Evolutionary conservation across 1,140 invertebrate genomes (phyloP).

Genomic region (Oedothorax gibbosus): DNA sequence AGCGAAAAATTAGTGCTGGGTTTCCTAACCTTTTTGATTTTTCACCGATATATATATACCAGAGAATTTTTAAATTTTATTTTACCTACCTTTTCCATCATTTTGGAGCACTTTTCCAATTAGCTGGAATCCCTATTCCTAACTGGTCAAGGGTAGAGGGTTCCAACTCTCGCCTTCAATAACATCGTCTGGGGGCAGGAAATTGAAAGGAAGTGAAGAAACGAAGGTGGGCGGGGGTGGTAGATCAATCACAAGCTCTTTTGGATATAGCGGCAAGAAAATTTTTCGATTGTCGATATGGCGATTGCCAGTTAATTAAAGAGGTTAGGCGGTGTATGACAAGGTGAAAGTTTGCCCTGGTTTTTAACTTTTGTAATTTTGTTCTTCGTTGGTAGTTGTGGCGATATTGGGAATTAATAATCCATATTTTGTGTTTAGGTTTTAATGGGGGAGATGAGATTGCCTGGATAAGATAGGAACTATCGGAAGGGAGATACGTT

Average conservation of each 20-base stretch:
- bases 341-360: constrained; percentile 38
- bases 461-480: too few relatives aligned
- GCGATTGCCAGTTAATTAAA: constrained; percentile 45
- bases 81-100: constrained; percentile 35
- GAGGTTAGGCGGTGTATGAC: constrained; percentile 34
- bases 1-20: constrained; percentile 46
- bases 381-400: background rate
- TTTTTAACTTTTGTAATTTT: constrained; percentile 45
- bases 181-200: constrained; percentile 8
- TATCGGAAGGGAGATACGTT: too few relatives aligned
- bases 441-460: too few relatives aligned
- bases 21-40: constrained; percentile 30
- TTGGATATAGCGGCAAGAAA: constrained; percentile 31
- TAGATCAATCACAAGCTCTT: constrained; percentile 42
- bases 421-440: constrained; percentile 18
- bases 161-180: constrained; percentile 16
- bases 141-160: constrained; percentile 28
- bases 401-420: constrained; percentile 49
- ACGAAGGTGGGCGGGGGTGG: background rate
- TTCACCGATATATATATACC: constrained; percentile 35
- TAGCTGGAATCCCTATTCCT: constrained; percentile 30
- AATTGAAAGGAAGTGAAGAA: constrained; percentile 8
- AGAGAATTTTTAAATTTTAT: background rate
- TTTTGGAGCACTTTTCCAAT: constrained; percentile 51
- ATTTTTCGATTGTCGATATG: constrained; percentile 50